A percentile compares a stretch with the other conserved stretches of the same genome.
Evolutionary conservation across 2,797 vertebrate genomes (phyloP).

Genomic region (Epinephelus awoara): DNA sequence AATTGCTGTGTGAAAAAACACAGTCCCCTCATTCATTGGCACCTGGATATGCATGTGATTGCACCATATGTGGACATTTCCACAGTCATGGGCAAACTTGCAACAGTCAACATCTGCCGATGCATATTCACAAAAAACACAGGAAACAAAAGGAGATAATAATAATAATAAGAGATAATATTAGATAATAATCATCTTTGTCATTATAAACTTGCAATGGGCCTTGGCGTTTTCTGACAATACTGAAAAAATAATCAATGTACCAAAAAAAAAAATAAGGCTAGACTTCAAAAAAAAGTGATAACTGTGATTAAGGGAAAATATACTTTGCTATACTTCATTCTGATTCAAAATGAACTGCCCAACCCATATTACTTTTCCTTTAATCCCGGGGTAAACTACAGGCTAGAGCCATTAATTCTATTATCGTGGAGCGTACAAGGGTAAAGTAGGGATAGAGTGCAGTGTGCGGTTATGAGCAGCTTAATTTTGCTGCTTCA

Average conservation of each 20-base stretch:
- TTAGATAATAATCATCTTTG: no score
- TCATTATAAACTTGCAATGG: neutral
- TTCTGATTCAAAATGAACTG: slow-evolving; percentile 6
- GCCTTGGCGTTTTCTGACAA: neutral
- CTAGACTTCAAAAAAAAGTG: neutral
- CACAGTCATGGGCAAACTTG: neutral
- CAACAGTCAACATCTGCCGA: neutral
- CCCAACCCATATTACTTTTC: neutral
- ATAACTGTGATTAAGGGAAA: neutral
- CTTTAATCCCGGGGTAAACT: slow-evolving; percentile 1
- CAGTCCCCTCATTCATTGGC: neutral
- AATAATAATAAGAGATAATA: no score
- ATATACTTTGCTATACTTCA: neutral
- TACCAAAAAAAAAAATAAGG: neutral
- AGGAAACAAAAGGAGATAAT: no score
- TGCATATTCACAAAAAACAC: neutral
- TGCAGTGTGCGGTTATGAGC: slow-evolving; percentile 28
- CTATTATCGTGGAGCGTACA: neutral
- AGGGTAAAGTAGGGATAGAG: slow-evolving; percentile 38
- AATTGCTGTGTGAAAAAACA: neutral
- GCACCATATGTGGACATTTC: neutral
- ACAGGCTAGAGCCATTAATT: slow-evolving; percentile 7
- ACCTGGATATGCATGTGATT: slow-evolving; percentile 2
- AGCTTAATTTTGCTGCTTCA: slow-evolving; percentile 48
- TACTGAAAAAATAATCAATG: neutral